phyloP scores from a whole-genome alignment of 2,888 invertebrate species.

The Drosophila acutilabella region DNA sequence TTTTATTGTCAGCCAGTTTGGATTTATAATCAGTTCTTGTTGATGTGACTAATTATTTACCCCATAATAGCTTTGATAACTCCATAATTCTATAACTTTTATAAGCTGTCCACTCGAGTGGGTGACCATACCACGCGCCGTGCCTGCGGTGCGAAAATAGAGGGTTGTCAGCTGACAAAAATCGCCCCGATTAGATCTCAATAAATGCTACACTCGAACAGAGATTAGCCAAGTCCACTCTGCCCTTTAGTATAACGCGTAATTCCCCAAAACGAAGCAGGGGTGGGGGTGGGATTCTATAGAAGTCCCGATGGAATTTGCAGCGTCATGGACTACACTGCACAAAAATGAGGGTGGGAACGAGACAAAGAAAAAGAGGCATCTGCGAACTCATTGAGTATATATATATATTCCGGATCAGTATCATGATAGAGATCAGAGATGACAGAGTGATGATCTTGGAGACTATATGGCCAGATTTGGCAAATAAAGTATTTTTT shows the following conservation, averaged over 20 bases:
- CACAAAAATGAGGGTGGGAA: too few relatives aligned
- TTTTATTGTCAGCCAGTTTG: too few relatives aligned
- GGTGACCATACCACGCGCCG: conserved; percentile 9
- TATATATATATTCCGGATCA: too few relatives aligned
- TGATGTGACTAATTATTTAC: neutral
- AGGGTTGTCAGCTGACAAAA: conserved; percentile 40
- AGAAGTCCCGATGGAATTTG: neutral
- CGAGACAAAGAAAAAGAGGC: too few relatives aligned
- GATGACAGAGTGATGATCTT: too few relatives aligned
- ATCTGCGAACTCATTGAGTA: too few relatives aligned
- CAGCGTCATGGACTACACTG: too few relatives aligned
- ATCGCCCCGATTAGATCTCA: conserved; percentile 35
- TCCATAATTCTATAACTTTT: conserved; percentile 4
- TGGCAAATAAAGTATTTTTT: too few relatives aligned
- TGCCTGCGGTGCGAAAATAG: conserved; percentile 8
- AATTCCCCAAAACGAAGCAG: neutral
- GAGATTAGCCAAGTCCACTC: conserved; percentile 26
- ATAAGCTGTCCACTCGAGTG: conserved; percentile 12
- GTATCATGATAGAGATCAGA: too few relatives aligned
- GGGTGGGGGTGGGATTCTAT: too few relatives aligned
- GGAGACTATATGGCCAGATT: too few relatives aligned
- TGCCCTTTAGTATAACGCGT: neutral
- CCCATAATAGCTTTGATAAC: conserved; percentile 8
- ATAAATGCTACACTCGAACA: conserved; percentile 3
- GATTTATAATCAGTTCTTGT: too few relatives aligned